These are phyloP conservation scores for Sycobia sp. DNA, from an alignment of 1,140 invertebrate genomes.

Conservation along the genomic window DNA sequence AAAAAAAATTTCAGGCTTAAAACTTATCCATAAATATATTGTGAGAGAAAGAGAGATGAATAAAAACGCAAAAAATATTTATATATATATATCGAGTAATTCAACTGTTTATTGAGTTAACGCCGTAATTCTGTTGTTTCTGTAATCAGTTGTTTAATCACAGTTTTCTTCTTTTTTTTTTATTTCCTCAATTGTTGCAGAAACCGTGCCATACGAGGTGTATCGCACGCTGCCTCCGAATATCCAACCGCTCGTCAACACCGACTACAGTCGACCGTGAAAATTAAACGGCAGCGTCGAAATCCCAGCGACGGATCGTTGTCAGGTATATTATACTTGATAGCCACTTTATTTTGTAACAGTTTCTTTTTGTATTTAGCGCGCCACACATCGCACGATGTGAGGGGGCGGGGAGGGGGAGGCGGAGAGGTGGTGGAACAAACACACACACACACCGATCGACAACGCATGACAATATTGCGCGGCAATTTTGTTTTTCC, in stretches of 20 bases:
- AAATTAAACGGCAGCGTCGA: not conserved
- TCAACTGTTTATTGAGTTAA: conserved; percentile 30
- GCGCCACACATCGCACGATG: not conserved
- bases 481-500: no score
- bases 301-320: conserved; percentile 14
- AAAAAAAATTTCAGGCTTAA: no score
- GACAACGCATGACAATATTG: conserved; percentile 2
- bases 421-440: no score
- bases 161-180: not conserved
- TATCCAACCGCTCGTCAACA: conserved; percentile 57
- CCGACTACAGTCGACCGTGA: conserved; percentile 25
- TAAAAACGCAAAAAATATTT: not conserved
- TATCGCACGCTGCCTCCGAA: conserved; percentile 77
- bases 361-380: conserved; percentile 16
- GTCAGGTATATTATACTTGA: conserved; percentile 14
- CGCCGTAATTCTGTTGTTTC: conserved; percentile 10
- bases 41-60: not conserved
- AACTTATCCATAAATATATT: no score
- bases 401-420: no score
- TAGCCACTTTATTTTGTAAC: conserved; percentile 14
- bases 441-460: conserved; percentile 12
- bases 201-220: conserved; percentile 79
- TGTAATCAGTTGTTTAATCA: not conserved
- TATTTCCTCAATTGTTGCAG: conserved; percentile 60
- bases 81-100: conserved; percentile 27